Percentiles rank a stretch among this genome's conserved stretches.
These are phyloP conservation scores for Cetoscarus ocellatus DNA, from an alignment of 2,797 vertebrate genomes.

Conservation along the genomic window DNA sequence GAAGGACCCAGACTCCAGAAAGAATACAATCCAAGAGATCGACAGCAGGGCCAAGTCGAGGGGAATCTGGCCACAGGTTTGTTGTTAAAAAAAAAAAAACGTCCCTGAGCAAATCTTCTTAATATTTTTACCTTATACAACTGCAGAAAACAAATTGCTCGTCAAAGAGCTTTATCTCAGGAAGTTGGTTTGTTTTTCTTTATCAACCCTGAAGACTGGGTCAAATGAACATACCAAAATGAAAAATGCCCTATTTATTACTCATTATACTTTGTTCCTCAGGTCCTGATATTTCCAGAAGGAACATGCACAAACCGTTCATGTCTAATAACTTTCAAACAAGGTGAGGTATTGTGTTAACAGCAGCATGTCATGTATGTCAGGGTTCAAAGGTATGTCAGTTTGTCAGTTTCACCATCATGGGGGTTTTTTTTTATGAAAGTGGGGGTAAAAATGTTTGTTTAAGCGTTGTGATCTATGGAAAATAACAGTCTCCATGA, in stretches of 20 bases:
- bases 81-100: conserved; percentile 3
- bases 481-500: too few species aligned
- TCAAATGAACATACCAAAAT: neutral
- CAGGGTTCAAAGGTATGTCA: too few species aligned
- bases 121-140: neutral
- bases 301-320: conserved; percentile 98
- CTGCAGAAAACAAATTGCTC: neutral
- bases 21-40: conserved; percentile 94
- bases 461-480: too few species aligned
- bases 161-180: neutral
- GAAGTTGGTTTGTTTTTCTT: conserved; percentile 5
- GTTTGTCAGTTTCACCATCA: too few species aligned
- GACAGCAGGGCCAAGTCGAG: conserved; percentile 88
- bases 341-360: conserved; percentile 84
- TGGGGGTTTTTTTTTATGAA: too few species aligned
- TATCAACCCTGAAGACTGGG: neutral
- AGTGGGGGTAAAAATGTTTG: too few species aligned
- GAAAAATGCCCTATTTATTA: too few species aligned
- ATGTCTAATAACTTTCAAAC: conserved; percentile 99
- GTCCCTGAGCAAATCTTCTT: neutral
- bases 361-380: neutral
- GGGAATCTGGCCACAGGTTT: conserved; percentile 96
- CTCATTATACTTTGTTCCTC: conserved; percentile 56
- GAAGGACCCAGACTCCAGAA: conserved; percentile 93
- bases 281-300: conserved; percentile 98